Evolutionary conservation across 2,797 vertebrate species (phyloP), one percentile per base, ranked within the genome.

Genomic region (Oreochromis grahami): DNA sequence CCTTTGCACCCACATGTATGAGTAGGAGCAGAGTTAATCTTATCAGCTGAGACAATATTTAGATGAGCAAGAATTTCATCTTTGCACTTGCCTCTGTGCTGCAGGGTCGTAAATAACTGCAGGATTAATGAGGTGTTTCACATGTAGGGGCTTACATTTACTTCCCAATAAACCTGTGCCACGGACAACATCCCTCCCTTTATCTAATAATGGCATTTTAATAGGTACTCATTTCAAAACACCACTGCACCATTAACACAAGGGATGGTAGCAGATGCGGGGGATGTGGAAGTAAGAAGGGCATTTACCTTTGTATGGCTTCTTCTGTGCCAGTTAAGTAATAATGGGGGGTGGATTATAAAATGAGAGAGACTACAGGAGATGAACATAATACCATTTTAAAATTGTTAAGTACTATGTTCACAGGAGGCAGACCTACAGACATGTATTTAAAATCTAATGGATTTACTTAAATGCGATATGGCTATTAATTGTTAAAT

Each of bases 131-230:
- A 94, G 86, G 76, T 89, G 89, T 89, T 91, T 84, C 74, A n/a
- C 82, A 45, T 87, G 89, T 92, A 81, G 87, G 87, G 85, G 86
- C 78, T 88, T 86, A 90, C 89, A 84, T 92, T 93, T 90, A 90
- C 88, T 91, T 86, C 85, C 87, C 87, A 91, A 92, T 91, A 90
- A 92, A 91, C 78, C 84, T 86, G 90, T 89, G 87, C 82, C 81
- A 90, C 77, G 63, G 77, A 93, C 86, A 84, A 87, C 90, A 93
- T 91, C 79, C 76, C 85, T 91, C 88, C 82, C 53, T 76, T 78
- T 93, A 88, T 92, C 81, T 84, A 86, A 85, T 92, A 93, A 94
- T 94, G 89, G 84, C 82, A 87, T 93, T 93, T 92, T 93, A 94
- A 93, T 93, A 91, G 89, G 87, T 78, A 45, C 86, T 90, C 85